These are phyloP conservation scores for Nestor notabilis DNA, from an alignment of 2,113 vertebrate genomes.

Conservation along the genomic window DNA sequence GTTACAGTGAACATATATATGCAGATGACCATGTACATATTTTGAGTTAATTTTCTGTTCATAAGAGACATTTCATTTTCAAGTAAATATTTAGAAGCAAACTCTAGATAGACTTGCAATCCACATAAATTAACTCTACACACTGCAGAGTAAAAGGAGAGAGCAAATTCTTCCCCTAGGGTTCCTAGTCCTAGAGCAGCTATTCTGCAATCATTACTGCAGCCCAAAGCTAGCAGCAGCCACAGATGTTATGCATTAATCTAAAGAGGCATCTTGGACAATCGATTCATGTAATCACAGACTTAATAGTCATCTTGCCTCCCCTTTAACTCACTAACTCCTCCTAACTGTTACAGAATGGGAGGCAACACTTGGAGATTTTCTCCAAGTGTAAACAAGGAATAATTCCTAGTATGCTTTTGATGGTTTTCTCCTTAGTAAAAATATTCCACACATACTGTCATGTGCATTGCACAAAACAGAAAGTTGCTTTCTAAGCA, in stretches of 20 bases:
- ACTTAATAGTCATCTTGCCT: neutral
- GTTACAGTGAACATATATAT: neutral
- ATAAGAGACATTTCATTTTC: neutral
- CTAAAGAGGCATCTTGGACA: neutral
- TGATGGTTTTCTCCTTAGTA: neutral
- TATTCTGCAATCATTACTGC: neutral
- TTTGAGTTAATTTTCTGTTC: neutral
- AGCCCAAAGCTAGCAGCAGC: neutral
- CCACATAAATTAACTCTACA: constrained; percentile 8
- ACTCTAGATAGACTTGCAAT: neutral
- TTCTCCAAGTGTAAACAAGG: neutral
- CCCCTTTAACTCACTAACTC: neutral
- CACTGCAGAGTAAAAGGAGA: neutral
- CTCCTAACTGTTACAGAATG: neutral
- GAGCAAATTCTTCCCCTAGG: neutral
- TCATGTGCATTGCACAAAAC: neutral
- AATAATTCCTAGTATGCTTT: neutral
- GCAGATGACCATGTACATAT: neutral
- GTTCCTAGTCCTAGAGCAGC: neutral
- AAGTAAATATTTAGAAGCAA: neutral
- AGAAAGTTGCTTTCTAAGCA: neutral
- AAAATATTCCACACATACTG: neutral
- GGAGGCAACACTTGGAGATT: neutral
- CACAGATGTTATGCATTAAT: neutral
- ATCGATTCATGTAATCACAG: neutral